These are phyloP conservation scores for Chionoecetes opilio DNA, from an alignment of 1,140 invertebrate species.

Conservation along the genomic window DNA sequence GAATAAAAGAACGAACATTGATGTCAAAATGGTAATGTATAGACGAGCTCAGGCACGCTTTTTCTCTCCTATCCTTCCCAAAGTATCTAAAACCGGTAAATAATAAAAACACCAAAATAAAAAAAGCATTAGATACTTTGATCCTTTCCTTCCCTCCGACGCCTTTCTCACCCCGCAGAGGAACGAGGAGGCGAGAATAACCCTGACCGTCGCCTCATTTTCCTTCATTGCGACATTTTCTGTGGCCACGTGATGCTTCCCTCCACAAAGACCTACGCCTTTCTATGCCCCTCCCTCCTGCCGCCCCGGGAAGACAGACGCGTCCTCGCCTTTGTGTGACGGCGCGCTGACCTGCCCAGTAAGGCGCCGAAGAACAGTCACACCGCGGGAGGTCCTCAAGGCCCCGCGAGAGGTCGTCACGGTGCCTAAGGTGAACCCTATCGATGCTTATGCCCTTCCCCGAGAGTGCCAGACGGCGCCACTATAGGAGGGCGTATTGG, in stretches of 20 bases:
- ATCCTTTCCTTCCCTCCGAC: no score
- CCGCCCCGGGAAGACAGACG: neutral
- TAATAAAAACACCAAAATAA: no score
- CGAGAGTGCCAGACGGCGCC: neutral
- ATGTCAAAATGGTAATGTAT: neutral
- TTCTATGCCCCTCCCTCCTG: no score
- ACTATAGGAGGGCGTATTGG: no score
- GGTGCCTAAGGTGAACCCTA: neutral
- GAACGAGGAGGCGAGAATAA: no score
- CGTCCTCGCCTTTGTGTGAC: neutral
- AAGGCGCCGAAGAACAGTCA: neutral
- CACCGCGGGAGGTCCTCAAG: neutral
- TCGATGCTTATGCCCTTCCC: neutral
- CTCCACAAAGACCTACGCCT: neutral
- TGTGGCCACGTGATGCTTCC: neutral
- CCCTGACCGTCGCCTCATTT: neutral
- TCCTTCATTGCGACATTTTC: constrained; percentile 17
- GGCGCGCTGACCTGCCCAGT: neutral
- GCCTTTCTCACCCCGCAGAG: no score
- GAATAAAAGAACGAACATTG: no score
- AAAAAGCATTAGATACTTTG: no score
- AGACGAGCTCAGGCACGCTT: neutral
- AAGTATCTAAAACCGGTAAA: neutral
- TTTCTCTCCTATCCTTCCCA: neutral
- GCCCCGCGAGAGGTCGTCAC: constrained; percentile 3